Conservation (phyloP, 1,140 invertebrate species). For the Thrips palmi region DNA sequence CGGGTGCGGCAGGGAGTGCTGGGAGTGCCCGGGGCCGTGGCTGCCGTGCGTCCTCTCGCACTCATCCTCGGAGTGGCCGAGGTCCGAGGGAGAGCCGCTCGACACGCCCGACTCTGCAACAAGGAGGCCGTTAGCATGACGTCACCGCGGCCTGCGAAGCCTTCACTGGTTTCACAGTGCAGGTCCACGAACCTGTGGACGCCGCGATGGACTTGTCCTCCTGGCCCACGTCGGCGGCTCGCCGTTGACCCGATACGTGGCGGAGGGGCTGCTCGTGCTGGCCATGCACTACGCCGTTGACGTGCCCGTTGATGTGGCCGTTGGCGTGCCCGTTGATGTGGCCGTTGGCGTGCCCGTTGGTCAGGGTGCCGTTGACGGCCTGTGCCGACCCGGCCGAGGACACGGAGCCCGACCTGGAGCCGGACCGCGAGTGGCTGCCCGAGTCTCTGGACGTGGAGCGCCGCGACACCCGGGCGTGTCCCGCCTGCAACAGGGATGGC, state of each 20-base stretch:
- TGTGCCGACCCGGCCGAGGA: conserved; percentile 18
- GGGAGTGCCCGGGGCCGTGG: conserved; percentile 9
- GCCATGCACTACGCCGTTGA: too few relatives aligned
- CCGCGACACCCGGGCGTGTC: background rate
- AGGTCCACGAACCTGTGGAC: too few relatives aligned
- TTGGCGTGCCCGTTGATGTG: background rate
- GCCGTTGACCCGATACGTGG: too few relatives aligned
- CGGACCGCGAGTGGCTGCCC: conserved; percentile 44
- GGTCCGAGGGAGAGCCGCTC: conserved; percentile 20
- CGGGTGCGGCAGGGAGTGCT: conserved; percentile 21
- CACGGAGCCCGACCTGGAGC: too few relatives aligned
- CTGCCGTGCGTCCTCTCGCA: conserved; percentile 19
- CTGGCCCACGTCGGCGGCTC: too few relatives aligned
- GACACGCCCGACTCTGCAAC: conserved; percentile 20
- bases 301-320: too few relatives aligned
- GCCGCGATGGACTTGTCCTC: too few relatives aligned
- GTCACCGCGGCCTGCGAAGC: too few relatives aligned
- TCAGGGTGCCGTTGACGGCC: background rate
- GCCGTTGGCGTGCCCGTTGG: background rate
- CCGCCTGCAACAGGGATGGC: too few relatives aligned
- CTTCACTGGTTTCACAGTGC: too few relatives aligned
- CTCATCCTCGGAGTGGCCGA: conserved; percentile 21
- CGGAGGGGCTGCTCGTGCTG: too few relatives aligned
- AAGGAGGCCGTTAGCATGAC: too few relatives aligned
- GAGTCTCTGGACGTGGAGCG: conserved; percentile 36